A percentile compares a stretch with the other conserved stretches of the same genome.
These are phyloP conservation scores for Leiothrix lutea DNA, from an alignment of 2,113 vertebrate genomes.

Conservation along the genomic window DNA sequence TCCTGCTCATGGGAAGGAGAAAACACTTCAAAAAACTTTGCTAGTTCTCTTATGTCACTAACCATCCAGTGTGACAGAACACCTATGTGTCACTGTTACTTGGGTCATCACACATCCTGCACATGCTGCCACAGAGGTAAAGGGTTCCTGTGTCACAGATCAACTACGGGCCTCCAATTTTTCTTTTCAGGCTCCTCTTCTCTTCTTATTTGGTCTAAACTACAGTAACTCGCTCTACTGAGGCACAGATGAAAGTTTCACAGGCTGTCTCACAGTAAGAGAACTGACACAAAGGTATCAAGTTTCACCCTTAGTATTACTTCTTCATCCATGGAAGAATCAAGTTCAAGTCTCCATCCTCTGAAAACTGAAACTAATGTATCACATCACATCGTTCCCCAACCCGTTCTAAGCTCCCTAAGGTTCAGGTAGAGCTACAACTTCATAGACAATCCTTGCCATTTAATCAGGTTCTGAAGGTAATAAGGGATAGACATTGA, in stretches of 20 bases:
- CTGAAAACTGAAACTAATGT: conserved; percentile 1
- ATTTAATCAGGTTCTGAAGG: neutral
- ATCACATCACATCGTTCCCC: neutral
- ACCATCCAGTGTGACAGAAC: neutral
- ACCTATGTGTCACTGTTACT: neutral
- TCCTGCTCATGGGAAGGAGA: neutral
- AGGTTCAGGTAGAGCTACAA: neutral
- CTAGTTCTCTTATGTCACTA: neutral
- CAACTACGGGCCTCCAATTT: fast-evolving
- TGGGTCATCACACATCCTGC: neutral
- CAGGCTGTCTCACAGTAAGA: neutral
- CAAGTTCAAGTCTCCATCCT: neutral
- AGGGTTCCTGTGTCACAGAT: neutral
- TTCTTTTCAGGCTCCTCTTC: neutral
- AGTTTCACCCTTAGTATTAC: neutral
- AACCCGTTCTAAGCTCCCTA: neutral
- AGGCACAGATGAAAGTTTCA: neutral
- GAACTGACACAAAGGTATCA: neutral
- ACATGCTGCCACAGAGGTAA: fast-evolving
- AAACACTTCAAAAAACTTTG: neutral
- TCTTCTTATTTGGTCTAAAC: neutral
- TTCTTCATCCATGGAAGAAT: neutral
- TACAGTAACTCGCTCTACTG: neutral
- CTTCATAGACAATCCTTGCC: neutral
- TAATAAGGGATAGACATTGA: neutral